Base-by-base conservation (phyloP, 2,797 vertebrate species). In the Eupleurogrammus muticus region DNA sequence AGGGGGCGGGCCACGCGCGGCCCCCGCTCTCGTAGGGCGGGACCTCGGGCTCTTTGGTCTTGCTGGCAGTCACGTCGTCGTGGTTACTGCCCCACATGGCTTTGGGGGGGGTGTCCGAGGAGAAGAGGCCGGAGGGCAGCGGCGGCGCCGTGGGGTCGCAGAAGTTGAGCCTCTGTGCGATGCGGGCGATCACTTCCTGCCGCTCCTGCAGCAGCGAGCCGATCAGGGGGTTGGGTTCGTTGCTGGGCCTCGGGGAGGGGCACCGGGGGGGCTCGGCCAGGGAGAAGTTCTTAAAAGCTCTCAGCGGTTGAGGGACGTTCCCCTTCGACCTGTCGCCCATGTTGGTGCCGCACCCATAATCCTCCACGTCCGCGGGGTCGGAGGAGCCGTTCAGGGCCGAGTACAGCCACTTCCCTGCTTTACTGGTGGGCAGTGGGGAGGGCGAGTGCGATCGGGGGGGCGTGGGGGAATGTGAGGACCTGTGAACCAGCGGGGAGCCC, bases 181-280 rank as follows among this genome's bases (percentile, higher is more conserved):
- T 99, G 83, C 98, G 96, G 70, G 97, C 97, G 5, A 99, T 99
- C 69, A 99, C 96, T 86, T 99, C 97, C 80, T 99, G 97, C 69
- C 97, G 94, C 70, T 99, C 97, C 80, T 98, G 97, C 87, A 99
- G 96, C 82, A 99, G 92, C 54, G 96, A 97, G 65, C 96, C 97
- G 82, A 99, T 99, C 85, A 99, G 90, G 71, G 97, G 97, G 87
- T 97, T 98, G 32, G 95, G 93, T 83, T 99, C 97, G 13, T 90
- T 93, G 1, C 88, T 77, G 20, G 94, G 93, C 72, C 93, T 92
- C 16, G 94, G 93, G 75, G 93, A 93, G 21, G 92, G 93, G 74
- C 83, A 92, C 46, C 92, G 93, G 0, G 92, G 83, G 0, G 94
- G 91, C 78, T 97, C 95, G 2, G 91, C 83, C 70, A 95, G 65